A percentile compares a stretch with the other conserved stretches of the same genome.
Conservation (phyloP, 2,797 vertebrate species). For the Pipistrellus pygmaeus region DNA sequence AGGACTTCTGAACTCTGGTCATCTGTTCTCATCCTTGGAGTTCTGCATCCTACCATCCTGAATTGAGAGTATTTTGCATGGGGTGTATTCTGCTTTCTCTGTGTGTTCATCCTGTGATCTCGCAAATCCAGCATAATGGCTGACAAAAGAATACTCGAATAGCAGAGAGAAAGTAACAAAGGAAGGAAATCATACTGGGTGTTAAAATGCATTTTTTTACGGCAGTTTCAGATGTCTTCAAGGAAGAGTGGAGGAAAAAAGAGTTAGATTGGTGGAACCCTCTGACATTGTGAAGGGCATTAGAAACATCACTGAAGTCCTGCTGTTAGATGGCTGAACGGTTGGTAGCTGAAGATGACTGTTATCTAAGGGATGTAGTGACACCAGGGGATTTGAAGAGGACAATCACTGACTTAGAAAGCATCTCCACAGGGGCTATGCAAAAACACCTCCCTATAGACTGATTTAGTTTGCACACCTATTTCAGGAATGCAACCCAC, state of each 20-base stretch:
- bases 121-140: not conserved
- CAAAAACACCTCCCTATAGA: constrained; percentile 11
- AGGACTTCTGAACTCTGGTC: not conserved
- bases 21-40: not conserved
- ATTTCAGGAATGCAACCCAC: constrained; percentile 65
- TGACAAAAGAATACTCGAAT: not conserved
- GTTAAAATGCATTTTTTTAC: constrained; percentile 47
- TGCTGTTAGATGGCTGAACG: not conserved
- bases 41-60: not conserved
- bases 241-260: not conserved
- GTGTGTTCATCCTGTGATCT: not conserved
- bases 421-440: constrained; percentile 51
- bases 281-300: not conserved
- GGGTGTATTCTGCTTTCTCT: not conserved
- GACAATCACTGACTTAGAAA: constrained; percentile 31
- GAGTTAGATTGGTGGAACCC: not conserved
- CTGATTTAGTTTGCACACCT: constrained; percentile 50
- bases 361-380: not conserved
- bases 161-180: constrained; percentile 2
- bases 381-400: constrained; percentile 19
- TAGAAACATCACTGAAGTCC: not conserved
- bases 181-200: not conserved
- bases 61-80: not conserved
- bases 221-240: constrained; percentile 1
- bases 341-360: not conserved